These are phyloP conservation scores for Eulemur rufifrons DNA, from an alignment of 2,113 vertebrate species.

Conservation along the genomic window DNA sequence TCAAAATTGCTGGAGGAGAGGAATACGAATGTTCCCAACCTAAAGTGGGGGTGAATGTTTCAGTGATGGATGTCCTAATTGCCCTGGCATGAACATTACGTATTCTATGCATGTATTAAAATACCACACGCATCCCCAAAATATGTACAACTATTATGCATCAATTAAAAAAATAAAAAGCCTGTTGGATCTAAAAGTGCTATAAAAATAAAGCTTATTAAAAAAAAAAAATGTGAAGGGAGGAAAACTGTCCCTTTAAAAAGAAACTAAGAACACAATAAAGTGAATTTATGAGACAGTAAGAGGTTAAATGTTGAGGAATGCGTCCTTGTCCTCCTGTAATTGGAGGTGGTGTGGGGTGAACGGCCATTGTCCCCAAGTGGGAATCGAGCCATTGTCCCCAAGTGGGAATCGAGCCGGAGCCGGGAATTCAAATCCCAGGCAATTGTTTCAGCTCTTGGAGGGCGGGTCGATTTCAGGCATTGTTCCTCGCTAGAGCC, in stretches of 20 bases:
- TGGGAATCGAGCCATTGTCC: background rate
- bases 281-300: background rate
- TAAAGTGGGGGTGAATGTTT: background rate
- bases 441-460: background rate
- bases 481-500: background rate
- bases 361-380: background rate
- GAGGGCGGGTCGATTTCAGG: background rate
- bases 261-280: background rate
- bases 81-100: background rate
- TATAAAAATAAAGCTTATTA: background rate
- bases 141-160: background rate
- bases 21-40: background rate
- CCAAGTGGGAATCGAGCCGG: no score
- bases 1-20: background rate
- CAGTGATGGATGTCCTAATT: background rate
- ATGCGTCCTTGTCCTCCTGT: no score
- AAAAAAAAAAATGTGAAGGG: background rate
- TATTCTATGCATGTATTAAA: background rate
- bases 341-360: no score
- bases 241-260: background rate
- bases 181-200: background rate
- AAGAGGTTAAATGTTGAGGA: background rate
- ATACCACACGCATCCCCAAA: background rate
- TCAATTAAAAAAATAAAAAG: background rate
- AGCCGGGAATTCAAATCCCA: background rate